A percentile compares a stretch with the other conserved stretches of the same genome.
These are phyloP conservation scores for Uloborus plumipes DNA, from an alignment of 2,888 invertebrate genomes.

Conservation along the genomic window DNA sequence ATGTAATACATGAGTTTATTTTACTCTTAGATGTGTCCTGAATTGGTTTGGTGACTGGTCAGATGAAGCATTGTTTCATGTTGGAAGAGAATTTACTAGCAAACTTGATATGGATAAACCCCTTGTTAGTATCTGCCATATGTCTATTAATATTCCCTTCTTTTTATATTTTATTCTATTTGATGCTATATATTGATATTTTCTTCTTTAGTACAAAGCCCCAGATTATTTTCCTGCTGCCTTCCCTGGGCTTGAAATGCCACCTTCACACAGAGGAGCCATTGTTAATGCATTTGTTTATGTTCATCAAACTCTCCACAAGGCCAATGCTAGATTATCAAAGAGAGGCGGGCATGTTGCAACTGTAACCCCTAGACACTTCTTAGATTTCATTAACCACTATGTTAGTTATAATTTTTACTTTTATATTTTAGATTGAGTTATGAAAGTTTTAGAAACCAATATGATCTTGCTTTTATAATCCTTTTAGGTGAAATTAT, in stretches of 20 bases:
- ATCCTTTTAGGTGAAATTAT: conserved; percentile 80
- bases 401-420: conserved; percentile 77
- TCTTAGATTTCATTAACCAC: conserved; percentile 98
- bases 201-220: conserved; percentile 78
- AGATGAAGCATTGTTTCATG: conserved; percentile 92
- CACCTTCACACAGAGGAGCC: conserved; percentile 90
- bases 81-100: conserved; percentile 96
- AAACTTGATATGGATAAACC: conserved; percentile 93
- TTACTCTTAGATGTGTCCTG: conserved; percentile 82
- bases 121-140: conserved; percentile 69
- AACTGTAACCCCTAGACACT: conserved; percentile 98
- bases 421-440: neutral
- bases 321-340: conserved; percentile 89
- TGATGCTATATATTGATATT: neutral
- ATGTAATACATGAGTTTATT: neutral
- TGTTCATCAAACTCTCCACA: conserved; percentile 96
- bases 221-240: conserved; percentile 93
- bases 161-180: conserved; percentile 1
- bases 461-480: neutral
- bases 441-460: neutral
- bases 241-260: conserved; percentile 78
- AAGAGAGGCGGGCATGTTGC: conserved; percentile 95
- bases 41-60: conserved; percentile 99
- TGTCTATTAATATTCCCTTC: neutral
- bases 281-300: conserved; percentile 99